Evolutionary conservation across 2,797 vertebrate genomes (phyloP).

Genomic region (Pachyuromys duprasi): DNA sequence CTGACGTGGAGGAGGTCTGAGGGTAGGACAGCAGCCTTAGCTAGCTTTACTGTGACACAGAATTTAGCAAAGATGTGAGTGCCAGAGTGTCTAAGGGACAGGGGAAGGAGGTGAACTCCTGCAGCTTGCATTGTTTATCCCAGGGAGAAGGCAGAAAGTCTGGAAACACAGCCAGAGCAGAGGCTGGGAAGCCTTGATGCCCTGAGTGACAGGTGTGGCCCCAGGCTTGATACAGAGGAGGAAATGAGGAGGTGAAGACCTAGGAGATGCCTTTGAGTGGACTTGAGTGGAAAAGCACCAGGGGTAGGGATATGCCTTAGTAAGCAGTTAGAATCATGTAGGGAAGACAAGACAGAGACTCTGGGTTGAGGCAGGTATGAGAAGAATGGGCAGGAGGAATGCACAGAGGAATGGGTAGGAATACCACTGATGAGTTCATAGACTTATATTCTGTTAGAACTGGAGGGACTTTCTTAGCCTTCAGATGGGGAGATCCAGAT

Average conservation of each 20-base stretch:
- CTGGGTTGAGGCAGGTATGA: accelerated
- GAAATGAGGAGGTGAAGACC: neutral
- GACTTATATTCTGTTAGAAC: neutral
- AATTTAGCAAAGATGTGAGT: neutral
- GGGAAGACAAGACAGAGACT: neutral
- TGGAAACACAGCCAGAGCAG: neutral
- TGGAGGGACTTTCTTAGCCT: neutral
- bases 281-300: neutral
- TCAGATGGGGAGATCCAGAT: neutral
- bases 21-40: neutral
- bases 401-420: too few relatives aligned
- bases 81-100: too few relatives aligned
- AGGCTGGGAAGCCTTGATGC: neutral
- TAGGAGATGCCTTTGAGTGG: neutral
- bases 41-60: neutral
- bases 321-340: neutral
- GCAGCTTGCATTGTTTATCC: too few relatives aligned
- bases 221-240: neutral
- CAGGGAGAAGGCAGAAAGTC: neutral
- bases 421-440: neutral
- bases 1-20: neutral
- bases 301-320: neutral
- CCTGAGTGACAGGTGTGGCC: too few relatives aligned
- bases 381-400: too few relatives aligned
- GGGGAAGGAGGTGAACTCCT: neutral